Evolutionary conservation across 2,113 vertebrate species (phyloP), one percentile per base, ranked within the genome.

Genomic region (Pseudorasbora parva): DNA sequence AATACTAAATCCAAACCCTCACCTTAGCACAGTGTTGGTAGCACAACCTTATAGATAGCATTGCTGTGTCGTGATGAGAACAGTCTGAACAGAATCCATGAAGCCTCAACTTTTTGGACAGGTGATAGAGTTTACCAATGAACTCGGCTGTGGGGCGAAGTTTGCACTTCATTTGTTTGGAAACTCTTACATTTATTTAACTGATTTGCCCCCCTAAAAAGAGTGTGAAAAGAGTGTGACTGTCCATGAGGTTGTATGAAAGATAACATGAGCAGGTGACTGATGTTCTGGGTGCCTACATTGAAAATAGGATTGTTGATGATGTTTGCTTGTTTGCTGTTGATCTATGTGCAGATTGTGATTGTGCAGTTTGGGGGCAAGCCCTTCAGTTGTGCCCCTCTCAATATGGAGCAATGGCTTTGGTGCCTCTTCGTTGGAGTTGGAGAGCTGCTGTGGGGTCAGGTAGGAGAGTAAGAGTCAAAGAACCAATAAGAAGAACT

Each of bases 381-480:
- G 86, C 96, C 97, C 79, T 97, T 97, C 93, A 97, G 96, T 94
- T 97, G 97, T 56, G 94, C 96, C 10, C 96, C 96, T 0, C 93
- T 97, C 86, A 96, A 95, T 76, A 21, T 96, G 7, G 94, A 97
- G 86, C 96, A 97, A 88, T 97, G 97, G 97, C 95, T 97, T 79
- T 97, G 96, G 96, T 97, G 97, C 90, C 95, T 97, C 68, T 97
- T 97, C 77, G 95, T 97, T 85, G 97, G 97, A 37, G 92, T 97
- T 17, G 97, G 96, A 74, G 96, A 97, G 89, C 95, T 97, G 76
- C 94, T 97, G 84, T 97, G 97, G 97, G 97, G 96, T 74, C 97
- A 97, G 97, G 97, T 97, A 87, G 91, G 90, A 77, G 4, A 74
- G 12, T 14, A 43, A 19, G 15, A 81, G 37, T 75, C 57, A 21